phyloP scores from a whole-genome alignment of 1,140 invertebrate species.

The Euura saliciscinereae region DNA sequence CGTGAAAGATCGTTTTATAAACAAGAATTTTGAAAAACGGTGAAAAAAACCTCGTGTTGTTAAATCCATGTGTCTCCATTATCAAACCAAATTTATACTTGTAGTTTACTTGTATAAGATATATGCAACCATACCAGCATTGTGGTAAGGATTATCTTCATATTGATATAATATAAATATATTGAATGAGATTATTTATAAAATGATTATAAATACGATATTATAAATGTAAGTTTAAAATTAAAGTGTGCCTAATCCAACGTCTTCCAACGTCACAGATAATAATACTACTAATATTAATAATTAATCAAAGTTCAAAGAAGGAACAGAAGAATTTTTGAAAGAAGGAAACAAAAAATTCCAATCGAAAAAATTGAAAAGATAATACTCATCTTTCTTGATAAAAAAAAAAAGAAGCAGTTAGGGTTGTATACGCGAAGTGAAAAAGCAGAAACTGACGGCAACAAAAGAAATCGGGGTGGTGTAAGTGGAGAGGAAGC shows the following conservation, averaged over 20 bases:
- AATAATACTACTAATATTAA: constrained; percentile 25
- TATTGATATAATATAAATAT: no score
- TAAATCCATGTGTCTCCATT: constrained; percentile 41
- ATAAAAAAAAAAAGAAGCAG: constrained; percentile 25
- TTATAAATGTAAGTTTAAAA: constrained; percentile 9
- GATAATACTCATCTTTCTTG: constrained; percentile 17
- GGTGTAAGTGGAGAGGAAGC: constrained; percentile 37
- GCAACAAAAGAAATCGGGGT: constrained; percentile 30
- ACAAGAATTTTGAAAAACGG: neutral
- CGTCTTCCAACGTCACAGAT: no score
- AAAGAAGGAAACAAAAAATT: neutral
- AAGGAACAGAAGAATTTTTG: neutral
- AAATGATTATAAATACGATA: no score
- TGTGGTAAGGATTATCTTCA: no score
- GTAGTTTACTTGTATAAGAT: no score
- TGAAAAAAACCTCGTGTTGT: neutral
- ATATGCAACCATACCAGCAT: no score
- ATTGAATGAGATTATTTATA: no score
- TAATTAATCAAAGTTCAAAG: constrained; percentile 18
- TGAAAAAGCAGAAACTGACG: constrained; percentile 20
- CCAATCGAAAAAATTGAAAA: constrained; percentile 11
- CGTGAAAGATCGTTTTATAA: neutral
- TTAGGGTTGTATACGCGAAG: constrained; percentile 10
- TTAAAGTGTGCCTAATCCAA: constrained; percentile 42
- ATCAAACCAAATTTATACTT: no score